These are phyloP conservation scores for Lasioglossum baleicum DNA, from an alignment of 1,140 invertebrate species.

Conservation along the genomic window DNA sequence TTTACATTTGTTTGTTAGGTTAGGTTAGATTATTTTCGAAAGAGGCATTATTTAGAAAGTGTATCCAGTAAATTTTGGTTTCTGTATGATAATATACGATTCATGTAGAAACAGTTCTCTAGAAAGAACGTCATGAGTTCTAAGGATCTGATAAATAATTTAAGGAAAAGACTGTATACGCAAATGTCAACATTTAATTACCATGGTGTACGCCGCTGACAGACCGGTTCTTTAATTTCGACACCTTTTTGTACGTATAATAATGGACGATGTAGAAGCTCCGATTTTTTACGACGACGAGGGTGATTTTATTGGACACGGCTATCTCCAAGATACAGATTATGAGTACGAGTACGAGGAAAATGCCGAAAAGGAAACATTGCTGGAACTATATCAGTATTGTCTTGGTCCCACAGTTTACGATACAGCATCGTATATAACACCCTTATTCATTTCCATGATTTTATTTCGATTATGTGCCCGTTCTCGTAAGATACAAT, in stretches of 20 bases:
- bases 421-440: conserved; percentile 67
- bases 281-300: conserved; percentile 69
- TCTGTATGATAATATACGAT: background rate
- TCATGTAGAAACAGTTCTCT: background rate
- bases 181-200: background rate
- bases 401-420: conserved; percentile 71
- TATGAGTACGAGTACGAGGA: conserved; percentile 69
- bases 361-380: conserved; percentile 62
- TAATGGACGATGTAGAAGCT: conserved; percentile 64
- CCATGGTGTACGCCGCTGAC: conserved; percentile 12
- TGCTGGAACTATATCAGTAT: conserved; percentile 68
- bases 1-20: no score
- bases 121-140: background rate
- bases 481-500: conserved; percentile 63
- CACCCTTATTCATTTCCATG: conserved; percentile 66
- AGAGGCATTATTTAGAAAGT: background rate
- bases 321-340: conserved; percentile 63
- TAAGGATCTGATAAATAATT: background rate
- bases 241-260: background rate
- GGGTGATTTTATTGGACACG: conserved; percentile 62
- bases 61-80: background rate
- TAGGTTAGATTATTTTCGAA: background rate
- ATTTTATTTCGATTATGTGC: conserved; percentile 69
- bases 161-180: background rate
- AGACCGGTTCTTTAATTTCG: conserved; percentile 15